A percentile compares a stretch with the other conserved stretches of the same genome.
Conservation (phyloP, 2,113 vertebrate genomes). For the Poecilia latipinna region DNA sequence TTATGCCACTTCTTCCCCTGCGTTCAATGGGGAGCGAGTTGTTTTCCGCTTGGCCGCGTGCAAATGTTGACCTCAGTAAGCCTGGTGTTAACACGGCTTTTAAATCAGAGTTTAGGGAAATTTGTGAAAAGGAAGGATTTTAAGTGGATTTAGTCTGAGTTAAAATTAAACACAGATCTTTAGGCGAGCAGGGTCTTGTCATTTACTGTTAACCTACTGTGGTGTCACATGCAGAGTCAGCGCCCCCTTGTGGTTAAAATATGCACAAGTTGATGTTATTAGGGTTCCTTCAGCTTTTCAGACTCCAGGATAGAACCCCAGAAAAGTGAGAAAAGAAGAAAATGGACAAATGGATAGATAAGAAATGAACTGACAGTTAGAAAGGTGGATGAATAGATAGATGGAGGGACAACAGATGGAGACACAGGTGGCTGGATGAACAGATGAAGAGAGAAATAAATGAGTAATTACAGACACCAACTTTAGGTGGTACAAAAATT, state of each 20-base stretch:
- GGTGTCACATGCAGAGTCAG: slow-evolving; percentile 28
- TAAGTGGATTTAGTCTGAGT: slow-evolving; percentile 1
- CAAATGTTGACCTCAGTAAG: slow-evolving; percentile 22
- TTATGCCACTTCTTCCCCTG: slow-evolving; percentile 1
- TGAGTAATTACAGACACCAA: too few species aligned
- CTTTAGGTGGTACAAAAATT: too few species aligned
- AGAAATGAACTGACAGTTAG: not conserved
- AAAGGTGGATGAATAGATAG: not conserved
- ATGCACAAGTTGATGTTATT: not conserved
- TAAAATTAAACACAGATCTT: slow-evolving; percentile 13
- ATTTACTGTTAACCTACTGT: slow-evolving; percentile 30
- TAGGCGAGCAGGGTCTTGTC: slow-evolving; percentile 37
- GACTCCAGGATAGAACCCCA: not conserved
- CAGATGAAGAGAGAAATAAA: too few species aligned
- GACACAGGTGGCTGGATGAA: too few species aligned
- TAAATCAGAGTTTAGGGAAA: slow-evolving; percentile 28
- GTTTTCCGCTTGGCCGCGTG: not conserved
- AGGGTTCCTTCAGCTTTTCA: not conserved
- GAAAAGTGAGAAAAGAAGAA: not conserved
- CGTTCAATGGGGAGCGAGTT: not conserved
- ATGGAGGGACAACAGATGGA: too few species aligned
- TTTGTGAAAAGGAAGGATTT: slow-evolving; percentile 15
- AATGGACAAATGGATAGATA: not conserved
- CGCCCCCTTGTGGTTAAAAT: slow-evolving; percentile 65
- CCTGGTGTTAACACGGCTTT: slow-evolving; percentile 17